Evolutionary conservation across 2,113 vertebrate genomes (phyloP).

Genomic region (Gymnocephalus cernua): DNA sequence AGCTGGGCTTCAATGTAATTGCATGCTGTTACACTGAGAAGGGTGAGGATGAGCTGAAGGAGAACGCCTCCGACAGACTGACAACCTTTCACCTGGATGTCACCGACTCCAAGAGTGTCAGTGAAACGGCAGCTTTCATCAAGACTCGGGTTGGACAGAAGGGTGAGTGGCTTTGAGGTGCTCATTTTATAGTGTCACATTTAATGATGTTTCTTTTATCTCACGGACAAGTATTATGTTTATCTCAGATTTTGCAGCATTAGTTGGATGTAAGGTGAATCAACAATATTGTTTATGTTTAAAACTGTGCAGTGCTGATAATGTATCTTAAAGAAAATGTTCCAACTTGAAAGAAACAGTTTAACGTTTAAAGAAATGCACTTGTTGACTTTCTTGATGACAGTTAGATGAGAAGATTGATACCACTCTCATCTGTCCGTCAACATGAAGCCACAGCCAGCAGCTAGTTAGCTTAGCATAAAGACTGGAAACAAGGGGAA

Average conservation of each 20-base stretch:
- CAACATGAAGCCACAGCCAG: background rate
- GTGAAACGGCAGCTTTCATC: constrained; percentile 79
- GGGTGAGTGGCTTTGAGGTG: constrained; percentile 74
- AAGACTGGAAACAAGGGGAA: background rate
- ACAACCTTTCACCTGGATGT: constrained; percentile 87
- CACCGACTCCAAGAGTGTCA: constrained; percentile 81
- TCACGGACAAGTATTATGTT: background rate
- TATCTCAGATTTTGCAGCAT: background rate
- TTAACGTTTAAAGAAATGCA: no score
- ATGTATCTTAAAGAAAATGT: no score
- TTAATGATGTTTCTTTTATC: background rate
- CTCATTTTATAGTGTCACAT: background rate
- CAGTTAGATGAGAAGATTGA: no score
- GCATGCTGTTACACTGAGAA: constrained; percentile 84
- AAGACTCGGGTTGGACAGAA: constrained; percentile 82
- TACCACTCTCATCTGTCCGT: background rate
- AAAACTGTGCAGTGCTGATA: background rate
- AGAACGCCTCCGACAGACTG: constrained; percentile 75
- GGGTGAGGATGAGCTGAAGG: constrained; percentile 79
- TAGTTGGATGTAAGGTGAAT: background rate
- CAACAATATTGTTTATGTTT: background rate
- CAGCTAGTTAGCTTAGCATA: background rate
- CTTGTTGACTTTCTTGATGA: no score
- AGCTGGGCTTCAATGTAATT: constrained; percentile 82
- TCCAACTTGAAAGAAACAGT: no score